Conservation (phyloP, 2,888 invertebrate genomes). For the Sinopyrophorus schimmeli region DNA sequence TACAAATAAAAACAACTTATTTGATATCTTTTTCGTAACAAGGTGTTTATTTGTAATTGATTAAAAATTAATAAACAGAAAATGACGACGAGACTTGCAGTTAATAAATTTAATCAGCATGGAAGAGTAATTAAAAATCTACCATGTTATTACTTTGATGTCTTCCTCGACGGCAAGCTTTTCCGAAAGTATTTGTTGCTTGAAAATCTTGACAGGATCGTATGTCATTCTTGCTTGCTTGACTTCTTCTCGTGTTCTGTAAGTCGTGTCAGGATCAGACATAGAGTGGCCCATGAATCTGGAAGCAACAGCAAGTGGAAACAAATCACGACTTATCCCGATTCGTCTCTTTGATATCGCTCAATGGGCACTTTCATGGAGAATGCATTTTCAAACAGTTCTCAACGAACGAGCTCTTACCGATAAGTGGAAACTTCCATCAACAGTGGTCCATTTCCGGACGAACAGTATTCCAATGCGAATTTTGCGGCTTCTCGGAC, state of each 20-base stretch:
- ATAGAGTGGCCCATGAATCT: constrained; percentile 95
- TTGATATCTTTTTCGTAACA: too few relatives aligned
- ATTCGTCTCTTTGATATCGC: constrained; percentile 8
- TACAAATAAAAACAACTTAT: too few relatives aligned
- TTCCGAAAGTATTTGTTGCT: constrained; percentile 78
- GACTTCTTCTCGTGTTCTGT: constrained; percentile 91
- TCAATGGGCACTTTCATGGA: constrained; percentile 6
- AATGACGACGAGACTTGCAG: too few relatives aligned
- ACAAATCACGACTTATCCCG: constrained; percentile 11
- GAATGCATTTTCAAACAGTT: constrained; percentile 8
- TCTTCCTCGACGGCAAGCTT: constrained; percentile 80
- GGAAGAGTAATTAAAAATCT: constrained; percentile 13
- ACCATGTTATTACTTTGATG: constrained; percentile 5
- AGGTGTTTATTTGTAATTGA: too few relatives aligned
- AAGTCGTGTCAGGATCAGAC: constrained; percentile 99
- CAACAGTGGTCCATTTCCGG: constrained; percentile 75
- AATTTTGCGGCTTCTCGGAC: constrained; percentile 69
- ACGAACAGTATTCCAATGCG: constrained; percentile 63
- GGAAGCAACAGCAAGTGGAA: constrained; percentile 12
- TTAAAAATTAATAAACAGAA: too few relatives aligned
- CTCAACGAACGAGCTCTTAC: constrained; percentile 43
- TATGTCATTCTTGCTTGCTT: constrained; percentile 94
- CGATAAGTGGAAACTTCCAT: constrained; percentile 78
- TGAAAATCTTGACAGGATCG: constrained; percentile 95
- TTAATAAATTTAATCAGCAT: too few relatives aligned